These are phyloP conservation scores for Nebria ingens DNA, from an alignment of 1,140 invertebrate species.

Conservation along the genomic window DNA sequence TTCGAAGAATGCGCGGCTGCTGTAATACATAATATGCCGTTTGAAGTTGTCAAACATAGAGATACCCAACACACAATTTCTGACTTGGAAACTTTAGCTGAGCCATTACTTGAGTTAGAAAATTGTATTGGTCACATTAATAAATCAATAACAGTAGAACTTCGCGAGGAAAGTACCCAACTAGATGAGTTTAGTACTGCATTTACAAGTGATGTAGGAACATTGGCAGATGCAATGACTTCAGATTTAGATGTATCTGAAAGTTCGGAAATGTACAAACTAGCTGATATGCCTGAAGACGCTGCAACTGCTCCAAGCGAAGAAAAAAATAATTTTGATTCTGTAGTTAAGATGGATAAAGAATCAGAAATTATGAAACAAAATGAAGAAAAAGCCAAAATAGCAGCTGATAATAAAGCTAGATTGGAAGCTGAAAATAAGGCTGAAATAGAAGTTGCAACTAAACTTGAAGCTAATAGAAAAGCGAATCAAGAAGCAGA, in stretches of 20 bases:
- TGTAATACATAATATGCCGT: slow-evolving; percentile 17
- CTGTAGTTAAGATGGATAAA: slow-evolving; percentile 19
- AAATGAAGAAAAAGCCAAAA: slow-evolving; percentile 19
- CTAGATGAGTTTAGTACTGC: slow-evolving; percentile 8
- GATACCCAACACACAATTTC: slow-evolving; percentile 14
- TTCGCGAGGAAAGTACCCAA: slow-evolving; percentile 11
- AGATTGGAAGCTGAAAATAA: slow-evolving; percentile 20
- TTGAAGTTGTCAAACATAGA: slow-evolving; percentile 14
- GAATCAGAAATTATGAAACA: slow-evolving; percentile 19
- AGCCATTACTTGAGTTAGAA: slow-evolving; percentile 30
- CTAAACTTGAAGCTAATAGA: slow-evolving; percentile 18
- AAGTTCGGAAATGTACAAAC: slow-evolving; percentile 11
- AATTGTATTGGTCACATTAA: slow-evolving; percentile 26
- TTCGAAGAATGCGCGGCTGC: slow-evolving; percentile 20
- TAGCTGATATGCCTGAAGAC: slow-evolving; percentile 12
- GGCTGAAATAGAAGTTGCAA: slow-evolving; percentile 17
- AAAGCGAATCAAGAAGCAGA: slow-evolving; percentile 21
- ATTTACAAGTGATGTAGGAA: slow-evolving; percentile 25
- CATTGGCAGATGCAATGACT: slow-evolving; percentile 24
- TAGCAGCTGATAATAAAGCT: slow-evolving; percentile 15
- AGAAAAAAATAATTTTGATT: slow-evolving; percentile 23
- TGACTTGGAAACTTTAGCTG: slow-evolving; percentile 26
- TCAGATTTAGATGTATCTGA: slow-evolving; percentile 26
- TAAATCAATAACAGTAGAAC: slow-evolving; percentile 20
- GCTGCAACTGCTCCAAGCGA: slow-evolving; percentile 16